Evolutionary conservation across 1,140 invertebrate genomes (phyloP), one percentile per base, ranked within the genome.

Genomic region (Alviniconcha marisindica): DNA sequence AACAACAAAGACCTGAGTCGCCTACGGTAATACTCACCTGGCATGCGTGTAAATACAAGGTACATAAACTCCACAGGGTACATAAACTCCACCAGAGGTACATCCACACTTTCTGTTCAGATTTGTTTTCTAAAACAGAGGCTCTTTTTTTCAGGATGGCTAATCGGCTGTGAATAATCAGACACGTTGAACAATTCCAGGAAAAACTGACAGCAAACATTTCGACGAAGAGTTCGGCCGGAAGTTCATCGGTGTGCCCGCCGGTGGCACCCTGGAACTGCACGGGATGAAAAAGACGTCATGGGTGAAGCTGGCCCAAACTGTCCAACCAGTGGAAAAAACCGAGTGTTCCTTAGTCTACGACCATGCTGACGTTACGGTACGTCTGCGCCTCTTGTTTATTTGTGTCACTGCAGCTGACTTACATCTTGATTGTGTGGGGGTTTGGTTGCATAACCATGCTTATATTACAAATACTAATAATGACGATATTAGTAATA

Each of bases 281-380:
- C 88, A 91, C 36, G 90, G 90, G 14, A 78, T 85, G 76, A 66
- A 85, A 28, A 89, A 87, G 54, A 42, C 87, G 28, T 85, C 89
- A 2, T 91, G 90, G 90, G 89, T 89, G 2, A 87, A 87, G 69
- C 84, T 91, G 7, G 83, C 84, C 18, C 81, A 85, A 38, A 84
- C 84, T 5, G 33, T 88, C 15, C 69, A 74, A 21, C 73, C 74
- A 15, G 33, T 76, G 18, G 15, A 21, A 15, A 36, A 83, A 5
- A 38, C 7, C 12, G 77, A 74, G 7, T 83, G 74, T 69, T 74
- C 73, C 28, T 38, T 83, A 14, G 60, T 83, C 14, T 83, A 83
- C 28, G 40, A 38, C 36, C 69, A 73, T 28, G 7, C 69, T 40
- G 28, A 78, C 63, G 54, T 60, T 31, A 5, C 51, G 74, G 82